Percentiles rank a stretch among this genome's conserved stretches.
phyloP scores from a whole-genome alignment of 2,113 vertebrate genomes.

The Ptilonorhynchus violaceus region DNA sequence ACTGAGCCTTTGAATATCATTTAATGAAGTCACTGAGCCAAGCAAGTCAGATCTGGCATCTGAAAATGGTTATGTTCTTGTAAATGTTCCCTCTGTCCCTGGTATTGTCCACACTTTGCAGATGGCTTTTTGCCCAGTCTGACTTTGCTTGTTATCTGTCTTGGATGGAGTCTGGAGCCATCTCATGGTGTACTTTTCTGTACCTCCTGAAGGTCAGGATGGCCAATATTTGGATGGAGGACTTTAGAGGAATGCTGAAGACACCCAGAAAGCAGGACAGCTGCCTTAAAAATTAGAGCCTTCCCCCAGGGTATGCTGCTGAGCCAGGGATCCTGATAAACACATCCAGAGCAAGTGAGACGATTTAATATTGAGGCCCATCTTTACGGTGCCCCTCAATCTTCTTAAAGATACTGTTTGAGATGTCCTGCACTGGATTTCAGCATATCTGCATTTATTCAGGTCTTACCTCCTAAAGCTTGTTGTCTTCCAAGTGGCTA shows the following conservation, averaged over 20 bases:
- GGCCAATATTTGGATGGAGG: neutral
- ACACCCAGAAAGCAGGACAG: slow-evolving; percentile 1
- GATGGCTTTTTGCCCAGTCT: slow-evolving; percentile 7
- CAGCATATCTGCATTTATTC: neutral
- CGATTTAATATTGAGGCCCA: neutral
- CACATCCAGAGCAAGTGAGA: neutral
- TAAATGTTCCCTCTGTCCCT: slow-evolving; percentile 8
- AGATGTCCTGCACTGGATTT: neutral
- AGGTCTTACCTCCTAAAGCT: neutral
- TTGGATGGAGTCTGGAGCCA: neutral
- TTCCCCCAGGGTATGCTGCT: neutral
- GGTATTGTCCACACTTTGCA: neutral
- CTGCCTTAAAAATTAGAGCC: neutral
- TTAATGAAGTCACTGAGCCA: neutral
- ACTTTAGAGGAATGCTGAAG: slow-evolving; percentile 1
- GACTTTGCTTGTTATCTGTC: neutral
- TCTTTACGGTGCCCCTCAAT: neutral
- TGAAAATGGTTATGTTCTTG: neutral
- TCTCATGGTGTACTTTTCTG: neutral
- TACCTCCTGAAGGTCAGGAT: slow-evolving; percentile 9
- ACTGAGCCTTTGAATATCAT: neutral
- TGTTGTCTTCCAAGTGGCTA: neutral
- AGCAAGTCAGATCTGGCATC: neutral
- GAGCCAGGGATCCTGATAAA: neutral
- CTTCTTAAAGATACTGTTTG: neutral